phyloP scores from a whole-genome alignment of 2,888 invertebrate genomes.

The Eupithecia subfuscata region DNA sequence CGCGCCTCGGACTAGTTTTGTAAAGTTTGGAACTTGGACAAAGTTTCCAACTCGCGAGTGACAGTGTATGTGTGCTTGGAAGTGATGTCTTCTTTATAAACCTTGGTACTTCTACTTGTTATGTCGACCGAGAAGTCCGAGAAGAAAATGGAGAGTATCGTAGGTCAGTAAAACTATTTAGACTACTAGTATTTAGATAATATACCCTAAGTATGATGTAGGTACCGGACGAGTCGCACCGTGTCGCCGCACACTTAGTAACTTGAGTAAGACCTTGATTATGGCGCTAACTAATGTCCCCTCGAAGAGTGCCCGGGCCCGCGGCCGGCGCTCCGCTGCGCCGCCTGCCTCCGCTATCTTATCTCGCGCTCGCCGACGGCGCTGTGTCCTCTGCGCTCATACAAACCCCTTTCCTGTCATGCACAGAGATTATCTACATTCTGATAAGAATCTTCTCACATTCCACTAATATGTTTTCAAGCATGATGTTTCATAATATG shows the following conservation, averaged over 20 bases:
- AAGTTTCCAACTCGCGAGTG: slow-evolving; percentile 68
- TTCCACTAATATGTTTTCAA: slow-evolving; percentile 14
- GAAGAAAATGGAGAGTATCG: slow-evolving; percentile 70
- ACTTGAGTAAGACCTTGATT: slow-evolving; percentile 30
- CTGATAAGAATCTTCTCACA: slow-evolving; percentile 30
- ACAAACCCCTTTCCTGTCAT: slow-evolving; percentile 56
- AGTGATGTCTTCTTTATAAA: slow-evolving; percentile 69
- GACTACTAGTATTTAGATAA: background rate
- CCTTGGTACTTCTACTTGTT: slow-evolving; percentile 62
- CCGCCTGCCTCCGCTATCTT: slow-evolving; percentile 58
- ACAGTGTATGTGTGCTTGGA: slow-evolving; percentile 56
- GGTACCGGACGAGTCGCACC: background rate
- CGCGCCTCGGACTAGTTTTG: slow-evolving; percentile 49
- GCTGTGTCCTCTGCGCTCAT: slow-evolving; percentile 55
- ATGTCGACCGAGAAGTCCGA: slow-evolving; percentile 57
- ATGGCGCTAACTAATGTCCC: background rate
- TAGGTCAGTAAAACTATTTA: slow-evolving; percentile 68
- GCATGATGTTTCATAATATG: background rate
- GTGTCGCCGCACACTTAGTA: slow-evolving; percentile 5
- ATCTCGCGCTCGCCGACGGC: slow-evolving; percentile 49
- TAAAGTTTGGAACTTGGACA: slow-evolving; percentile 64
- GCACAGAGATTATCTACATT: slow-evolving; percentile 49
- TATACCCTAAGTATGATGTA: background rate
- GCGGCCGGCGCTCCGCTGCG: slow-evolving; percentile 3
- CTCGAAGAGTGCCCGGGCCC: background rate